Conservation (phyloP, 2,797 vertebrate species). For the Artibeus jamaicensis region DNA sequence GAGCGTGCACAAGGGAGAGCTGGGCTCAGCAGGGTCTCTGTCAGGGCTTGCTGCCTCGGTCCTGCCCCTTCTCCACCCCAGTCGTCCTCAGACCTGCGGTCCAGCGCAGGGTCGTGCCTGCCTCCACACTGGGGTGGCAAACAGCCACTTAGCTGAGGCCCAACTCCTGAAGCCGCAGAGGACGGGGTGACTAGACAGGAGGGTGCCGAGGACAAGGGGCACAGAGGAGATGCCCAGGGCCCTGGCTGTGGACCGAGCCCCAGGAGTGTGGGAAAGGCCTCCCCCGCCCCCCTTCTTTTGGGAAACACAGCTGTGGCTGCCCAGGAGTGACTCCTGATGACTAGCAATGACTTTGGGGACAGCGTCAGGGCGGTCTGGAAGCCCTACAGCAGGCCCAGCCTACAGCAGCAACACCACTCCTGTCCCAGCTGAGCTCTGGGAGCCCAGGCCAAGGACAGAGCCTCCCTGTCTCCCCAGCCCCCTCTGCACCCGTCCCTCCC, state of each 20-base stretch:
- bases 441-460: slow-evolving; percentile 33
- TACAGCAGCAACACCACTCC: neutral
- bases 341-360: neutral
- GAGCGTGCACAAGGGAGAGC: slow-evolving; percentile 15
- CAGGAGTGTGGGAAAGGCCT: too few relatives aligned
- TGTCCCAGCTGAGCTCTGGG: neutral
- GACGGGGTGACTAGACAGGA: neutral
- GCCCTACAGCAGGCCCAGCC: neutral
- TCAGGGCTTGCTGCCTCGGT: neutral
- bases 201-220: neutral
- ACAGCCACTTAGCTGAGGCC: neutral
- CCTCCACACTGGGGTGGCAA: neutral
- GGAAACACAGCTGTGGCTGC: neutral
- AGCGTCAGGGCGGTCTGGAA: neutral
- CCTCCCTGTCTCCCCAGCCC: neutral
- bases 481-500: slow-evolving; percentile 3
- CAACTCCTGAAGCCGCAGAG: neutral
- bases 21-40: neutral
- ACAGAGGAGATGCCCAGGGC: neutral
- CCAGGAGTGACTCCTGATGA: neutral
- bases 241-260: neutral
- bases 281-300: neutral
- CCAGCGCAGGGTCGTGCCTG: neutral
- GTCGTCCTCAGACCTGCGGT: neutral
- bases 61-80: neutral